Conservation (phyloP, 2,113 vertebrate genomes). For the Scophthalmus maximus region DNA sequence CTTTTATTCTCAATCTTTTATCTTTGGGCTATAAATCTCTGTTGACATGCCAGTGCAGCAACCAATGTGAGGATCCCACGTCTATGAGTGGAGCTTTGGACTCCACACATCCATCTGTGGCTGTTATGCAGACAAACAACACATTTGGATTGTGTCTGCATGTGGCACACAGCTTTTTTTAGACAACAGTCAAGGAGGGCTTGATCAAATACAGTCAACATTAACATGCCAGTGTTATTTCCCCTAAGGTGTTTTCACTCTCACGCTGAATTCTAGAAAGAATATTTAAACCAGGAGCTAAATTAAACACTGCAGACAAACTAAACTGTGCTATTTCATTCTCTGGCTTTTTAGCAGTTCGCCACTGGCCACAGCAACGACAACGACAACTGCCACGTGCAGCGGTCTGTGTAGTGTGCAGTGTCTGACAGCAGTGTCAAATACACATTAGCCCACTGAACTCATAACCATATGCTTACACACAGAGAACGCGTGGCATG, state of each 20-base stretch:
- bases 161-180: conserved; percentile 25
- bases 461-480: conserved; percentile 25
- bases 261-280: no score
- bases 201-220: conserved; percentile 1
- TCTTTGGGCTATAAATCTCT: neutral
- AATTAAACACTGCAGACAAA: neutral
- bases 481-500: conserved; percentile 12
- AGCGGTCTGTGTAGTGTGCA: conserved; percentile 20
- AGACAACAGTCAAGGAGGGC: neutral
- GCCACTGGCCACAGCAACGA: neutral
- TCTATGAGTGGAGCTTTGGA: conserved; percentile 3
- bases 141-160: conserved; percentile 14
- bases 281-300: neutral
- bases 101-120: conserved; percentile 24
- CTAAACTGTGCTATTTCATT: neutral
- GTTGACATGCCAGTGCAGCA: conserved; percentile 7
- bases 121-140: conserved; percentile 26
- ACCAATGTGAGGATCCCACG: conserved; percentile 29
- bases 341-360: neutral
- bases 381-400: conserved; percentile 7
- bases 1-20: conserved; percentile 8
- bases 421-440: conserved; percentile 42
- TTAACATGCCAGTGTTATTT: neutral
- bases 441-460: conserved; percentile 53
- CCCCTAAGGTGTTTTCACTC: neutral